Evolutionary conservation across 1,140 invertebrate genomes (phyloP), one percentile per base, ranked within the genome.

Genomic region (Listronotus oregonensis): DNA sequence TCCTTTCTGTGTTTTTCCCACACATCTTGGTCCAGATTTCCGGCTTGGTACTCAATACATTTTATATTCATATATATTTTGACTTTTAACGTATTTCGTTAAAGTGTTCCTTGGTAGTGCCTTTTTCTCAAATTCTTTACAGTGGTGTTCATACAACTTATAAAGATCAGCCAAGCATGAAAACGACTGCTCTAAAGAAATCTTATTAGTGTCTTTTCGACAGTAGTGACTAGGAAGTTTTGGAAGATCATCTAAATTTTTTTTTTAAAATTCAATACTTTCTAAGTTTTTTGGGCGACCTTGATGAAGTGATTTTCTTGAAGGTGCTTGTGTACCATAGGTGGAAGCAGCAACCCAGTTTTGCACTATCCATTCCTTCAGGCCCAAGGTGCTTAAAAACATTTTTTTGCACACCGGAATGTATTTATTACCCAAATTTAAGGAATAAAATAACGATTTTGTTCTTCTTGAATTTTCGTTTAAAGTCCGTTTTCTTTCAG

Each of bases 1-100:
- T 47, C 44, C 3, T 47, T 47, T 47, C 44, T 47, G 44, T 21
- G 44, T 21, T 47, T 47, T 15, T 47, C 44, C 44, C 44, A 47
- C 14, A 47, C 44, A 47, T n/a, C 18, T 15, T 1, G 11, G 44
- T 11, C 2, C 12, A 47, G 5, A 47, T 47, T 47, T 47, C 44
- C 44, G n/a, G 44, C 44, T 47, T 47, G 12, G 15, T 6, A 47
- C n/a, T 47, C 44, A 3, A 47, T 9, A 17, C 18, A 47, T 27
- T 3, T 27, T 5, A 17, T 21, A 47, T 21, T 5, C 44, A n/a
- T n/a, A 3, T 6, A 47, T 47, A 47, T 47, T 47, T 21, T 47
- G 3, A 3, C 2, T 17, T 47, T 47, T 47, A 6, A 17, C 18
- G 4, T 47, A 47, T 21, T 47, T 47, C 15, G 12, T 47, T 3